Percentiles rank a stretch among this genome's conserved stretches.
phyloP scores from a whole-genome alignment of 2,797 vertebrate species.

The Lutra lutra region DNA sequence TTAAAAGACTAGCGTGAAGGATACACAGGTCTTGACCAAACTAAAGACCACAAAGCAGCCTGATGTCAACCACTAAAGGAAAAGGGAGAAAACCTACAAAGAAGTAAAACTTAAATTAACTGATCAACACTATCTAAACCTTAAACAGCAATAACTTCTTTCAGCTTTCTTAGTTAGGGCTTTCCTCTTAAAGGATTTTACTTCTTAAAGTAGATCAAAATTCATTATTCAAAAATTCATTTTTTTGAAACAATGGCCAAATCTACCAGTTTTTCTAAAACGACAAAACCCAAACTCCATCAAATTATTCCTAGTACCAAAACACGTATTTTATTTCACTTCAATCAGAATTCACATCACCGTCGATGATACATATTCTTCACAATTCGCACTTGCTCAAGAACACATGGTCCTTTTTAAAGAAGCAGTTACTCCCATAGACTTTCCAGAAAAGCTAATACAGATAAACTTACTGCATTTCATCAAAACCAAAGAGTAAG shows the following conservation, averaged over 20 bases:
- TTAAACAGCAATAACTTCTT: background rate
- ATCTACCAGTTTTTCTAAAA: slow-evolving; percentile 49
- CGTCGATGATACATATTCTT: background rate
- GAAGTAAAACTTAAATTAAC: background rate
- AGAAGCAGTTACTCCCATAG: slow-evolving; percentile 5
- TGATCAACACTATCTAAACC: background rate
- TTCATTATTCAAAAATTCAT: slow-evolving; percentile 3
- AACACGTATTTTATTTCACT: background rate
- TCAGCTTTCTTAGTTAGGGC: background rate
- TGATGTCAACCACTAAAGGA: background rate
- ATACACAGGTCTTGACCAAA: background rate
- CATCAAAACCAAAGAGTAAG: slow-evolving; percentile 14
- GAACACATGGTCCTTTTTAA: slow-evolving; percentile 2
- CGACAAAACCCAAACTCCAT: slow-evolving; percentile 6
- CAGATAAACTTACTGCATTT: background rate
- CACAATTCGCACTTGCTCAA: background rate
- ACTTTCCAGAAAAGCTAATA: slow-evolving; percentile 10
- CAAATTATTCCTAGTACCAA: slow-evolving; percentile 46
- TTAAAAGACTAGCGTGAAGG: background rate
- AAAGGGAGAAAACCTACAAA: background rate
- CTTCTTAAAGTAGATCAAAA: background rate
- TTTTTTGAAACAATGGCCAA: slow-evolving; percentile 4
- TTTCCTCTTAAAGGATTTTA: background rate
- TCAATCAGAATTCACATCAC: slow-evolving; percentile 16
- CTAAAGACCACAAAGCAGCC: background rate